Conservation (phyloP, 2,113 vertebrate species). For the Cinclus mexicanus region DNA sequence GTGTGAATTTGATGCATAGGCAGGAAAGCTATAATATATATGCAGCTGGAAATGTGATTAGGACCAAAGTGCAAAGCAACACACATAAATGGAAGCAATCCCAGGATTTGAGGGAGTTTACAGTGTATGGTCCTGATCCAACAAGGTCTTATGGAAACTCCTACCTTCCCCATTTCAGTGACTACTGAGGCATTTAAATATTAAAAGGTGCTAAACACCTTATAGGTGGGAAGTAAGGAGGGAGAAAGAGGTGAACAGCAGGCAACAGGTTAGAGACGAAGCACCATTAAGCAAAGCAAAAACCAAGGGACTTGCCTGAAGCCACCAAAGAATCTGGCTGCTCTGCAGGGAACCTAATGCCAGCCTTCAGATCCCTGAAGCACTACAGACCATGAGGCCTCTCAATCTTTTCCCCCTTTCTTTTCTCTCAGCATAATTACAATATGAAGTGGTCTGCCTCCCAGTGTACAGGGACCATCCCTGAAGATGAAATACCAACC, state of each 20-base stretch:
- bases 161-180: neutral
- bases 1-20: neutral
- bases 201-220: neutral
- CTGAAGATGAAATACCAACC: neutral
- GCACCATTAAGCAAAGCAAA: neutral
- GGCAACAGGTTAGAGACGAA: neutral
- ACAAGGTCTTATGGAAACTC: neutral
- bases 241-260: neutral
- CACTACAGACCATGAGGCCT: neutral
- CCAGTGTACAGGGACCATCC: rapidly evolving
- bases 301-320: neutral
- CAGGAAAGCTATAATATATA: neutral
- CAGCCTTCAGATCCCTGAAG: neutral
- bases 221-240: neutral
- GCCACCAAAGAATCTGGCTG: neutral
- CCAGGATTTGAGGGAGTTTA: neutral
- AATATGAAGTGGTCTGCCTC: neutral
- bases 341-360: neutral
- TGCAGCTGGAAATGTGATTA: neutral
- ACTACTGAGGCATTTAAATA: neutral
- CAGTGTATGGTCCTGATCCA: neutral
- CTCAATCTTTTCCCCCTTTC: neutral
- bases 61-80: neutral
- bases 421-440: neutral
- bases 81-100: neutral